A percentile compares a stretch with the other conserved stretches of the same genome.
These are phyloP conservation scores for Drosophila paramelanica DNA, from an alignment of 2,888 invertebrate genomes.

Conservation along the genomic window DNA sequence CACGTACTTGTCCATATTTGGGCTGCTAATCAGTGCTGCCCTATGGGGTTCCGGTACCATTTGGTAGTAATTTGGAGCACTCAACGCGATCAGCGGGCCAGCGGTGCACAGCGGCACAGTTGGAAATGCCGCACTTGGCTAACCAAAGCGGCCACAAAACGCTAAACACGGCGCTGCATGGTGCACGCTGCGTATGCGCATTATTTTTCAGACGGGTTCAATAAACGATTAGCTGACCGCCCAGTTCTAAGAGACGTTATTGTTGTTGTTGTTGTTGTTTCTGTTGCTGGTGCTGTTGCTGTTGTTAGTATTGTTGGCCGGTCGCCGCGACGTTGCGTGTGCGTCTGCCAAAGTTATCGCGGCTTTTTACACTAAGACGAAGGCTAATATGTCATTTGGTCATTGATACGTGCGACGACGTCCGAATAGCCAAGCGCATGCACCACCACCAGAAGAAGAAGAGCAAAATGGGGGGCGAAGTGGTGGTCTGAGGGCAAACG, in stretches of 20 bases:
- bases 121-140: constrained; percentile 57
- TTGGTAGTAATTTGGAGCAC: constrained; percentile 75
- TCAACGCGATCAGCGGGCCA: constrained; percentile 77
- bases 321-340: constrained; percentile 53
- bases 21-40: constrained; percentile 64
- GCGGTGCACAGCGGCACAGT: constrained; percentile 66
- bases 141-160: constrained; percentile 20
- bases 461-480: constrained; percentile 14
- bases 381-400: constrained; percentile 82
- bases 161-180: constrained; percentile 42
- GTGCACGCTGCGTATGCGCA: constrained; percentile 80
- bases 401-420: constrained; percentile 77
- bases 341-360: constrained; percentile 79
- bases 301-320: constrained; percentile 25
- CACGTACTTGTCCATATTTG: constrained; percentile 35
- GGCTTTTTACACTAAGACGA: constrained; percentile 82
- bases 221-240: constrained; percentile 74
- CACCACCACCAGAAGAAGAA: constrained; percentile 1
- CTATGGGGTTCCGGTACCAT: constrained; percentile 49
- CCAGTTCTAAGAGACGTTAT: constrained; percentile 61
- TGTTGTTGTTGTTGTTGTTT: constrained; percentile 25
- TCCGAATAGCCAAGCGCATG: constrained; percentile 29
- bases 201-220: constrained; percentile 72
- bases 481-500: constrained; percentile 40
- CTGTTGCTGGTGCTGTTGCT: constrained; percentile 16